Percentiles rank a stretch among this genome's conserved stretches.
Evolutionary conservation across 1,140 invertebrate genomes (phyloP).

Genomic region (Mizuhopecten yessoensis): DNA sequence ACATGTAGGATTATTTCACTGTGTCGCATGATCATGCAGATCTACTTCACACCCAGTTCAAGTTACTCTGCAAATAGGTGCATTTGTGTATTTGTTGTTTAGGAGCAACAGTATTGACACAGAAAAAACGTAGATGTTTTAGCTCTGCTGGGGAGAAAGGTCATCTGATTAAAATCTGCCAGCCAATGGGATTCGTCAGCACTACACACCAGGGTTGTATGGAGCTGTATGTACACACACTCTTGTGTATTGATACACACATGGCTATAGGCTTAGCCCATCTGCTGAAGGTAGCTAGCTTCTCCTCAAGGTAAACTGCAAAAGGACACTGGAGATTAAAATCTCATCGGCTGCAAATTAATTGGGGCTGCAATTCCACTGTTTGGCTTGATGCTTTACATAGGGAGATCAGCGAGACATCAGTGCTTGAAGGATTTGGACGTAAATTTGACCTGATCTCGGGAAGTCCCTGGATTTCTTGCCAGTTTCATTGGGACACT

Average conservation of each 20-base stretch:
- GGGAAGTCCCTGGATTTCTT: constrained; percentile 3
- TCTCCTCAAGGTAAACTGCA: not conserved
- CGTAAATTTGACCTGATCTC: not conserved
- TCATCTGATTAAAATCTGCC: constrained; percentile 27
- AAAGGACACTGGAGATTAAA: not conserved
- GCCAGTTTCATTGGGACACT: not conserved
- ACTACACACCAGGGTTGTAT: not conserved
- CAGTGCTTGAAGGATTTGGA: constrained; percentile 32
- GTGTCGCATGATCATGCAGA: not conserved
- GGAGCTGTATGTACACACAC: not conserved
- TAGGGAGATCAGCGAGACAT: not conserved
- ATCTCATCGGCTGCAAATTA: constrained; percentile 6
- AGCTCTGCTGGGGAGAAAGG: not conserved
- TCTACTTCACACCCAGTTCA: not conserved
- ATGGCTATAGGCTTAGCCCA: not conserved
- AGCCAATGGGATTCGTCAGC: not conserved
- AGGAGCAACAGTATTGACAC: constrained; percentile 1
- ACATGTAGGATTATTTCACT: not conserved
- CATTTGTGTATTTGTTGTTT: not conserved
- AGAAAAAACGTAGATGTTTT: not conserved
- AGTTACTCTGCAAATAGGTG: not conserved
- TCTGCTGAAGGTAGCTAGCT: not conserved
- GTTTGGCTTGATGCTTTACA: constrained; percentile 15
- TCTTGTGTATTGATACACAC: constrained; percentile 2
- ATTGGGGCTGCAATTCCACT: not conserved